phyloP scores from a whole-genome alignment of 2,113 vertebrate species.

The Melanerpes formicivorus region DNA sequence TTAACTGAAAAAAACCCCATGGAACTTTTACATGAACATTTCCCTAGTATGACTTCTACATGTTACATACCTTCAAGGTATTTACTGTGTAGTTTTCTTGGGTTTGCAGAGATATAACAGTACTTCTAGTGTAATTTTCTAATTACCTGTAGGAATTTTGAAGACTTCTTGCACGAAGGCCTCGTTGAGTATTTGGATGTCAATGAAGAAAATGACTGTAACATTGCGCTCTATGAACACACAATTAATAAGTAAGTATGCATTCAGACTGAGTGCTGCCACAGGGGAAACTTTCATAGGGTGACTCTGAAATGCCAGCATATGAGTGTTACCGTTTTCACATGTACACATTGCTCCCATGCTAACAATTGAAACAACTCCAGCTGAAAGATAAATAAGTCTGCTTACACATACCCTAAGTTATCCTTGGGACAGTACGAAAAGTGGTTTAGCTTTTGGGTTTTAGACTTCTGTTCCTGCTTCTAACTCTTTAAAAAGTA shows the following conservation, averaged over 20 bases:
- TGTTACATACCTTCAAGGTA: neutral
- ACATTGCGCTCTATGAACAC: conserved; percentile 93
- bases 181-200: conserved; percentile 98
- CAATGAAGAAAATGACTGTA: conserved; percentile 98
- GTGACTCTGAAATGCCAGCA: neutral
- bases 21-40: neutral
- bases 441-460: neutral
- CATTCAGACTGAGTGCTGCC: neutral
- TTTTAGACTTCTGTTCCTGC: neutral
- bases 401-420: neutral
- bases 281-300: neutral
- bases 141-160: conserved; percentile 86
- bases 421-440: neutral
- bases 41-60: neutral
- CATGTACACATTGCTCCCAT: neutral
- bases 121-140: neutral
- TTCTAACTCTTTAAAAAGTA: neutral
- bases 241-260: conserved; percentile 91
- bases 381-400: neutral
- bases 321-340: neutral
- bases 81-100: neutral
- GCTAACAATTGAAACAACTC: neutral
- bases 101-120: neutral
- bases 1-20: neutral
- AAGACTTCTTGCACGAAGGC: conserved; percentile 97